A percentile compares a stretch with the other conserved stretches of the same genome.
These are phyloP conservation scores for Zaprionus davidi DNA, from an alignment of 1,140 invertebrate genomes.

Conservation along the genomic window DNA sequence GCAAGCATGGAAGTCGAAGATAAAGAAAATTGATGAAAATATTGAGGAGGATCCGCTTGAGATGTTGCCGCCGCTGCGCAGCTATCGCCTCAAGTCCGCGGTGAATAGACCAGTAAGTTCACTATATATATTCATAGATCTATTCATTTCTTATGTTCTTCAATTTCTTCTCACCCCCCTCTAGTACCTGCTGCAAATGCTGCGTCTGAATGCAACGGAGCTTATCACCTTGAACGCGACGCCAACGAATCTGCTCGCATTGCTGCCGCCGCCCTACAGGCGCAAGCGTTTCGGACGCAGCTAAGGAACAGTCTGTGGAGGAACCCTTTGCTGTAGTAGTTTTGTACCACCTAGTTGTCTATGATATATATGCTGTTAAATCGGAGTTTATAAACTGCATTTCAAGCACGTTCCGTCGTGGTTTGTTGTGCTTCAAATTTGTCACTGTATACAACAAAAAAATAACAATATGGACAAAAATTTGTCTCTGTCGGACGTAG, in stretches of 20 bases:
- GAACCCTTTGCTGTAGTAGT: slow-evolving; percentile 35
- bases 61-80: background rate
- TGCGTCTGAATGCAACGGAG: slow-evolving; percentile 86
- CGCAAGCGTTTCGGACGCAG: slow-evolving; percentile 87
- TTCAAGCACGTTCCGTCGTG: slow-evolving; percentile 5
- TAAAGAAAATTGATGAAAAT: background rate
- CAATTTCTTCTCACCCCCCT: slow-evolving; percentile 49
- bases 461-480: slow-evolving; percentile 60
- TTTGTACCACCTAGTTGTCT: slow-evolving; percentile 39
- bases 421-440: slow-evolving; percentile 5
- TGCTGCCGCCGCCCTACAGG: slow-evolving; percentile 87
- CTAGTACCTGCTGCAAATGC: slow-evolving; percentile 88
- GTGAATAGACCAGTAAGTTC: slow-evolving; percentile 19
- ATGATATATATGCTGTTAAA: slow-evolving; percentile 46
- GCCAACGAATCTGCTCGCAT: slow-evolving; percentile 85
- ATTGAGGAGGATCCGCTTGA: background rate
- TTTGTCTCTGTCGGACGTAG: slow-evolving; percentile 63
- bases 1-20: background rate
- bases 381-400: slow-evolving; percentile 21
- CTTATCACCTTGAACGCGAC: slow-evolving; percentile 88
- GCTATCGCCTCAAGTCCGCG: background rate
- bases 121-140: background rate
- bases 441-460: background rate
- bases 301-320: slow-evolving; percentile 53
- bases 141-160: background rate